Percentiles rank a stretch among this genome's conserved stretches.
Conservation (phyloP, 2,113 vertebrate species). For the Lepus timidus region DNA sequence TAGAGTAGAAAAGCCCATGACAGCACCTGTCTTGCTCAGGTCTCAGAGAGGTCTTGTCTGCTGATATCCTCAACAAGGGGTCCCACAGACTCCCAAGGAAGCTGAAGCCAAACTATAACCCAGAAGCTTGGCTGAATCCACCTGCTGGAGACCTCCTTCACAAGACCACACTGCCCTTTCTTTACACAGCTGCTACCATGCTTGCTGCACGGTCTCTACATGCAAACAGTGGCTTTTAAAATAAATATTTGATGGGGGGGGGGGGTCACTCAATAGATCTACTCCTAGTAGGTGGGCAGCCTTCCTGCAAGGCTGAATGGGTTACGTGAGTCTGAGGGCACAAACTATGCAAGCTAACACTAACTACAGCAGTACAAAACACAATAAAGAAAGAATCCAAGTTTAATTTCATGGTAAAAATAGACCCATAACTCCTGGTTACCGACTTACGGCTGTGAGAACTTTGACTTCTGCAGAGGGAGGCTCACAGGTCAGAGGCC, state of each 20-base stretch:
- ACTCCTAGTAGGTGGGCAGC: neutral
- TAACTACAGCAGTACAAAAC: constrained; percentile 7
- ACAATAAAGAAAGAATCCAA: constrained; percentile 40
- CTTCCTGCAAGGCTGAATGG: neutral
- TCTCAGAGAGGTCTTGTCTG: neutral
- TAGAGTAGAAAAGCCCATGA: neutral
- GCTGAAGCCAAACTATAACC: neutral
- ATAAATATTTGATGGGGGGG: constrained; percentile 21
- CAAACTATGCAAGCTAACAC: neutral
- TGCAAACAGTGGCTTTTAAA: neutral
- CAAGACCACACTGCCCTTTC: neutral
- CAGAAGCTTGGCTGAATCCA: neutral
- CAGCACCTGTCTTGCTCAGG: neutral
- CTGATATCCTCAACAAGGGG: neutral
- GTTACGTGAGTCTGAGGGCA: neutral
- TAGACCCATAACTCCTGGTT: neutral
- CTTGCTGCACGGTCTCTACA: neutral
- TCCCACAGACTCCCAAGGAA: neutral
- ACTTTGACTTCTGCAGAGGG: neutral
- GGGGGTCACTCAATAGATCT: neutral
- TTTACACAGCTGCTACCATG: constrained; percentile 14
- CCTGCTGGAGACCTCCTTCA: neutral
- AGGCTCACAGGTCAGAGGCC: neutral
- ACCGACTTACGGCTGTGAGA: neutral
- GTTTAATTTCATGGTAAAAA: constrained; percentile 37